A percentile compares a stretch with the other conserved stretches of the same genome.
Conservation (phyloP, 2,113 vertebrate genomes). For the Pao palembangensis region DNA sequence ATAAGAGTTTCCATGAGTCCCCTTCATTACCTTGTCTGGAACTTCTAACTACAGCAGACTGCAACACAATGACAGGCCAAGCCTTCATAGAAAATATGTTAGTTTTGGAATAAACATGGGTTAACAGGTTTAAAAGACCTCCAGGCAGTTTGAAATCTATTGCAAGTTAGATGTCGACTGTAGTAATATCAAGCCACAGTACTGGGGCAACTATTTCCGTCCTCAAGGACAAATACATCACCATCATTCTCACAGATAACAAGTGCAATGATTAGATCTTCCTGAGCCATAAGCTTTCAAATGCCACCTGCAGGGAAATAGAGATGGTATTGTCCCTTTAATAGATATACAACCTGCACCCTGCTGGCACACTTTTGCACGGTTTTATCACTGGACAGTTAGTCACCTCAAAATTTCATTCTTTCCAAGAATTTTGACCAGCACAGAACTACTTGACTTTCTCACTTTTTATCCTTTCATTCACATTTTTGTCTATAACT, state of each 20-base stretch:
- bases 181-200: conserved; percentile 8
- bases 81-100: conserved; percentile 20
- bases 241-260: conserved; percentile 53
- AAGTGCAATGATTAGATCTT: conserved; percentile 63
- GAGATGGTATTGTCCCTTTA: conserved; percentile 44
- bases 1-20: conserved; percentile 64
- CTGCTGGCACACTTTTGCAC: conserved; percentile 1
- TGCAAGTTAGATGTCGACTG: not conserved
- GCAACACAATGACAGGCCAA: conserved; percentile 22
- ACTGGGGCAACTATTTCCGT: conserved; percentile 53
- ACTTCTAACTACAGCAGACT: conserved; percentile 17
- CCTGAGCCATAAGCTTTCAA: conserved; percentile 49
- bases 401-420: conserved; percentile 19
- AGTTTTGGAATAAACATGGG: not conserved
- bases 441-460: not conserved
- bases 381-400: conserved; percentile 15
- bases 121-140: too few relatives aligned
- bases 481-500: conserved; percentile 10
- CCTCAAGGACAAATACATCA: conserved; percentile 57
- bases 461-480: not conserved
- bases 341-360: conserved; percentile 15
- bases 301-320: conserved; percentile 55
- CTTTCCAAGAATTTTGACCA: conserved; percentile 14
- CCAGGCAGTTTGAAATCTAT: too few relatives aligned
- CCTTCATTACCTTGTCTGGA: conserved; percentile 41